Evolutionary conservation across 2,113 vertebrate species (phyloP).

Genomic region (Arvicanthis niloticus): DNA sequence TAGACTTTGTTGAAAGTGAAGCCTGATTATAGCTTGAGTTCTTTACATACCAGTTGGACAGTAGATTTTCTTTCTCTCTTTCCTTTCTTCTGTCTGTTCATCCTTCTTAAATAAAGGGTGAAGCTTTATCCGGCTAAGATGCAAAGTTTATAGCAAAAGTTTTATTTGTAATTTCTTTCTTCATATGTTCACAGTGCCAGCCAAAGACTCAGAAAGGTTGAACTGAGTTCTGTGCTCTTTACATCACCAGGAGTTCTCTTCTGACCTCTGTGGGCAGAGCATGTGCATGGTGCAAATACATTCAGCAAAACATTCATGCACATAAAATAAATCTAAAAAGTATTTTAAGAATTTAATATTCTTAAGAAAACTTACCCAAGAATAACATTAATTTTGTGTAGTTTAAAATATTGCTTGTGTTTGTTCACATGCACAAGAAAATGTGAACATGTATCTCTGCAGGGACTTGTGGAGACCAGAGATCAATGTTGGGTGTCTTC

Average conservation of each 20-base stretch:
- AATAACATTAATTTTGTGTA: background rate
- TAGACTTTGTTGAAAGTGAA: background rate
- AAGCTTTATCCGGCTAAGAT: conserved; percentile 15
- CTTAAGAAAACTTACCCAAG: background rate
- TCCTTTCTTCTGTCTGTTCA: no score
- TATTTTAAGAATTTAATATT: background rate
- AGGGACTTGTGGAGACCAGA: background rate
- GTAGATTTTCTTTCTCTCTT: background rate
- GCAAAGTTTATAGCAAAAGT: conserved; percentile 16
- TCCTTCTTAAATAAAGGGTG: background rate
- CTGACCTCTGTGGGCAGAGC: background rate
- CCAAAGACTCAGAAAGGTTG: background rate
- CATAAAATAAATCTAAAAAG: background rate
- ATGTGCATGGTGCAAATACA: background rate
- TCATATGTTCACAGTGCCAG: conserved; percentile 14
- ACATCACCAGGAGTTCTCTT: conserved; percentile 32
- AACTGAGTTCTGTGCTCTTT: background rate
- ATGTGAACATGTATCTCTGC: background rate
- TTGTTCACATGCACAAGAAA: background rate
- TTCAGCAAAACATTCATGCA: background rate
- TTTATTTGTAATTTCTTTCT: conserved; percentile 47
- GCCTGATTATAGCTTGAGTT: background rate
- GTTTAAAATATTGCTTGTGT: background rate
- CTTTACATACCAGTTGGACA: background rate
- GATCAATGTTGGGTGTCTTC: background rate